Conservation (phyloP, 2,888 invertebrate species). For the Metalampra italica region DNA sequence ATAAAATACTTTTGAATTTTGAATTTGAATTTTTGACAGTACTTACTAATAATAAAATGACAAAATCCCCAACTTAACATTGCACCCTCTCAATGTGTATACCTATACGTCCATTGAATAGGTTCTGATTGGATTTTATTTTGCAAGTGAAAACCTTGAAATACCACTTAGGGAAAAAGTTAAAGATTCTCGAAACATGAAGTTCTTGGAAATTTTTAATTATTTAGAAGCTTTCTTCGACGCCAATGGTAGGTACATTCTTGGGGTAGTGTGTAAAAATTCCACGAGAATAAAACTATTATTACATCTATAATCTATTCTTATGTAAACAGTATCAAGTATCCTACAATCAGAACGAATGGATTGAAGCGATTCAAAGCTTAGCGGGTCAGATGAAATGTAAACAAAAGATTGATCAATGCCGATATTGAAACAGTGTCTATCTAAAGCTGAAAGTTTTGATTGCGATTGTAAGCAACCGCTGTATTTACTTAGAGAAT, state of each 20-base stretch:
- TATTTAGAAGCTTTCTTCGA: too few species aligned
- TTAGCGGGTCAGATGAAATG: conserved; percentile 38
- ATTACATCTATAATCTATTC: neutral
- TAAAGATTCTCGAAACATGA: too few species aligned
- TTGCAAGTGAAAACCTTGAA: neutral
- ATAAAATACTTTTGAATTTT: too few species aligned
- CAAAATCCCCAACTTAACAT: too few species aligned
- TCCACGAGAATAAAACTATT: neutral
- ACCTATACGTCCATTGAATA: too few species aligned
- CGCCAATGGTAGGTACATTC: too few species aligned
- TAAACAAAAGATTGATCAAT: conserved; percentile 45
- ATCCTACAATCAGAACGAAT: neutral
- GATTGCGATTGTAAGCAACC: conserved; percentile 43
- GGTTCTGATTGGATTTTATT: neutral
- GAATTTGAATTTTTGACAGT: too few species aligned
- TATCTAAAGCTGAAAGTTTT: conserved; percentile 34
- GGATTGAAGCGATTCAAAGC: conserved; percentile 5
- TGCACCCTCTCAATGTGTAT: too few species aligned
- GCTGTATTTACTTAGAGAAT: conserved; percentile 21
- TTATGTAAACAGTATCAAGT: neutral
- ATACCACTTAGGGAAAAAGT: neutral
- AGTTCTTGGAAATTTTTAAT: too few species aligned
- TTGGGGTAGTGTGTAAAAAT: too few species aligned
- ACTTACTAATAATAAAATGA: too few species aligned
- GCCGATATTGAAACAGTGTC: conserved; percentile 43